Base-by-base conservation (phyloP, 1,140 invertebrate species). In the Zaprionus gabonicus region DNA sequence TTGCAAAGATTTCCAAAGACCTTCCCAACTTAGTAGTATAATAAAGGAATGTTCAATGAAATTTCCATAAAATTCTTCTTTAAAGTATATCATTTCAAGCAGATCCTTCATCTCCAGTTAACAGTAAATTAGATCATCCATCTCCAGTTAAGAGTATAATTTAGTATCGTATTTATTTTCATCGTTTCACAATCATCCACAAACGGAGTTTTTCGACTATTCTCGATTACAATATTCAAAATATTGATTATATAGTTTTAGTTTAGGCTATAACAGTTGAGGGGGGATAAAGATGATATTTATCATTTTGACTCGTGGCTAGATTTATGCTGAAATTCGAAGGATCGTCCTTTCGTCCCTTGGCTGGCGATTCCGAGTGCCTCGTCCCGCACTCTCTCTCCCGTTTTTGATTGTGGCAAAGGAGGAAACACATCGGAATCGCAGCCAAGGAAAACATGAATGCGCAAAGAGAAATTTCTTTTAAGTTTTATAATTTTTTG, bases 101-200 rank as follows among this genome's bases (percentile, higher is more conserved):
- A 34, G 2, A 10, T 34, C 0, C 0, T 34, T 34, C 31, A 10
- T 34, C 31, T 34, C 9, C 31, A 34, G 9, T 34, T 34, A 17
- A n/a, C 6, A 56, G 53, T 27, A 20, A 10, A 23, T 9, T 12
- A 51, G n/a, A 23, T 49, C 20, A 46, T 10, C 41, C 2, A 17
- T 46, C 38, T 15, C 2, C 46, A 5, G 23, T 27, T 58, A n/a
- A 63, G 68, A 51, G 68, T 88, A 80, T 87, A 88, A 81, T 87
- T 84, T 88, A 81, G 72, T 90, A 90, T 90, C 85, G 85, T 90
- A 80, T 85, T 86, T 86, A 85, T 90, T 88, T 82, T 78, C 80
- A 87, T 87, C 85, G 76, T 86, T 88, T 90, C 78, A 88, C 84
- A 88, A 90, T 90, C 85, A 88, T 88, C 82, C 86, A 80, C 67